Base-by-base conservation (phyloP, 1,140 invertebrate genomes). In the Archivesica marissinica region DNA sequence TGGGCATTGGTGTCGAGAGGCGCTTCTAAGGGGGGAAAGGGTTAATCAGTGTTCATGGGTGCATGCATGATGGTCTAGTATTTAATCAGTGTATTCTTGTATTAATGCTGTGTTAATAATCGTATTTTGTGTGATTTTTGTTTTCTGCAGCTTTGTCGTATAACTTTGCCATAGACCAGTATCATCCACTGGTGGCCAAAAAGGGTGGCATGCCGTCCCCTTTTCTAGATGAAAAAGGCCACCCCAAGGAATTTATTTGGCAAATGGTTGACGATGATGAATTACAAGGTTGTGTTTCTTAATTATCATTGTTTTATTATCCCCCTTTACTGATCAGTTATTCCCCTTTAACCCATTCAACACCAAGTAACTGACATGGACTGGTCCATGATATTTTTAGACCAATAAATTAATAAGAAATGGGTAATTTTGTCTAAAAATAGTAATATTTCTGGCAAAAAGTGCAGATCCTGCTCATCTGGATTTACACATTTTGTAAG, bases 131-230 rank as follows among this genome's bases (percentile, higher is more conserved):
- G 30, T 68, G 39, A 47, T 25, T 23, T 68, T 68, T 68, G 35
- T 66, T 38, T 68, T 85, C 79, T 70, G 66, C 89, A 93, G 92
- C 92, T n/a, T 66, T 92, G 70, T 93, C 92, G 3, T 93, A 89
- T 87, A 93, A 93, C 87, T 93, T 93, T 89, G 92, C 92, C 47
- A 86, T 93, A 41, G 91, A 92, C 70, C 88, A 91, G 64, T 93
- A 93, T 52, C 87, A 90, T 64, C 90, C 91, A 0, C 66, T 87
- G 54, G 81, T 87, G 25, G 83, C 87, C 0, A 89, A 88, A 81
- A 87, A 87, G 72, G 90, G 90, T 13, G 76, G 30, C n/a, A 77
- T 87, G 25, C 89, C 90, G 0, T 86, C 87, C 20, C 88, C 86
- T 20, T 89, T 90, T 59, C 61, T 90, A 0, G 86, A 90, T 28